Evolutionary conservation across 1,140 invertebrate species (phyloP).

Genomic region (Eueides isabella): DNA sequence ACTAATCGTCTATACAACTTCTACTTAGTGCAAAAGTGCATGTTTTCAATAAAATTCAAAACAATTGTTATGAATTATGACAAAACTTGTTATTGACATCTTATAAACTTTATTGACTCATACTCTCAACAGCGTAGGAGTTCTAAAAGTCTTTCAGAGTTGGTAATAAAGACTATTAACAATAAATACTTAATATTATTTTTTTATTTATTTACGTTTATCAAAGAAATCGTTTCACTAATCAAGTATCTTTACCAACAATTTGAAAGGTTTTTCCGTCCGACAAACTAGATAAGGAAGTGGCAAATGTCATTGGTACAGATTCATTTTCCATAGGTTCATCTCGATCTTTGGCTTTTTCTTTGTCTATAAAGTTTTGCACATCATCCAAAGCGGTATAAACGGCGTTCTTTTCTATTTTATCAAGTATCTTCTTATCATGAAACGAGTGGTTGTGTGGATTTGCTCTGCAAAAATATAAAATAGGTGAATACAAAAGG

Average conservation of each 20-base stretch:
- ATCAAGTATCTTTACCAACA: slow-evolving; percentile 6
- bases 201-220: too few species aligned
- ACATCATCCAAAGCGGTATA: slow-evolving; percentile 72
- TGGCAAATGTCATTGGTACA: slow-evolving; percentile 14
- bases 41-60: too few species aligned
- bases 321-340: slow-evolving; percentile 39
- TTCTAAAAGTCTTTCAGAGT: too few species aligned
- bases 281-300: background rate
- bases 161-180: too few species aligned
- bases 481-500: background rate
- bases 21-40: too few species aligned
- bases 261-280: background rate
- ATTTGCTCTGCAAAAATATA: slow-evolving; percentile 61
- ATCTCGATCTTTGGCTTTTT: slow-evolving; percentile 40
- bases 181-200: too few species aligned
- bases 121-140: too few species aligned
- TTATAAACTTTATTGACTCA: too few species aligned
- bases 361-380: slow-evolving; percentile 55
- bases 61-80: too few species aligned
- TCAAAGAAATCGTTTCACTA: background rate
- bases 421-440: slow-evolving; percentile 75
- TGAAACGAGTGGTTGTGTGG: slow-evolving; percentile 78
- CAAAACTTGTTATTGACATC: too few species aligned
- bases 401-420: slow-evolving; percentile 75
- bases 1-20: too few species aligned